Conservation (phyloP, 2,113 vertebrate genomes). For the Chionis minor region DNA sequence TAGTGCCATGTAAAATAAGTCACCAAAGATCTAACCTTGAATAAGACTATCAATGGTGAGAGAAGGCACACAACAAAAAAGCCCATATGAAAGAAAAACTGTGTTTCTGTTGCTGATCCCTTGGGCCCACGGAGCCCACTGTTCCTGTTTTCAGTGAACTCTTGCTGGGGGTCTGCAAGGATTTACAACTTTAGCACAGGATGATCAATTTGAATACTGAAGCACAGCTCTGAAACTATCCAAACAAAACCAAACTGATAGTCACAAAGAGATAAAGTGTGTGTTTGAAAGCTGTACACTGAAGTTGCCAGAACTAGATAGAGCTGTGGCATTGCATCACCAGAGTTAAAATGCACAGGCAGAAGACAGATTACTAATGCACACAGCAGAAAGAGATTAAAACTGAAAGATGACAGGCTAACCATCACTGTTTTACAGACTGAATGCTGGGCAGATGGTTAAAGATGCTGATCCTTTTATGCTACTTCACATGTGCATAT, state of each 20-base stretch:
- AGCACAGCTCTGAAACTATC: background rate
- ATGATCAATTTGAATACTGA: background rate
- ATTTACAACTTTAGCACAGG: background rate
- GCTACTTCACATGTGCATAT: accelerated
- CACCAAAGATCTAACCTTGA: background rate
- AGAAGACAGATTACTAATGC: background rate
- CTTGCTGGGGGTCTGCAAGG: background rate
- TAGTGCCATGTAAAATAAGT: background rate
- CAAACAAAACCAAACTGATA: background rate
- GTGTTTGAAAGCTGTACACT: background rate
- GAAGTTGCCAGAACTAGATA: background rate
- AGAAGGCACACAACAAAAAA: background rate
- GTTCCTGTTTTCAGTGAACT: background rate
- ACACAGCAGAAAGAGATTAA: background rate
- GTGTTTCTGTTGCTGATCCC: background rate
- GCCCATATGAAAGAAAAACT: background rate
- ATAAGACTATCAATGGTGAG: background rate
- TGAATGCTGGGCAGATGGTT: background rate
- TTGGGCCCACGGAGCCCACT: background rate
- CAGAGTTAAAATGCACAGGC: background rate
- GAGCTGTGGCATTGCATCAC: background rate
- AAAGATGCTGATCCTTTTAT: background rate
- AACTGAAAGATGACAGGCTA: background rate
- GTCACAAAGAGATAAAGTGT: background rate
- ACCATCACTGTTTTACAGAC: background rate